Conservation (phyloP, 2,113 vertebrate species). For the Engystomops pustulosus region DNA sequence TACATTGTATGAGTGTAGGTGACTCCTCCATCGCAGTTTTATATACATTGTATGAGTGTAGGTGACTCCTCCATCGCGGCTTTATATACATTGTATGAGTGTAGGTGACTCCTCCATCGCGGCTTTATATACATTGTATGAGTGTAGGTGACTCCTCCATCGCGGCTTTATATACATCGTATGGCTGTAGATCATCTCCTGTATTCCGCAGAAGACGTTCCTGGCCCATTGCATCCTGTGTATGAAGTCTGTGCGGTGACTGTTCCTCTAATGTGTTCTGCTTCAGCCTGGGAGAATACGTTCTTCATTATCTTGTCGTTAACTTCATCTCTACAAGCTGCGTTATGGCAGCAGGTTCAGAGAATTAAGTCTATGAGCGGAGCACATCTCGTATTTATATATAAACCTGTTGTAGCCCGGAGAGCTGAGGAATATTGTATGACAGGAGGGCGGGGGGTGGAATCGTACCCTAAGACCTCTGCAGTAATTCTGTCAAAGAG, state of each 20-base stretch:
- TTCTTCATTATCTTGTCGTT: conserved; percentile 34
- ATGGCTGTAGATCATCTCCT: neutral
- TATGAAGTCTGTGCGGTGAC: conserved; percentile 5
- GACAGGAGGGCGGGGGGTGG: neutral
- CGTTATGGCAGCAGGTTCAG: conserved; percentile 8
- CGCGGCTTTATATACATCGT: neutral
- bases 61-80: neutral
- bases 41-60: neutral
- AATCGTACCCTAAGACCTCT: neutral
- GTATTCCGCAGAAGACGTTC: neutral
- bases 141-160: neutral
- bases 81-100: conserved; percentile 9
- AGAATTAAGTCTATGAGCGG: conserved; percentile 5
- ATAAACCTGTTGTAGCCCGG: neutral
- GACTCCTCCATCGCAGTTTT: neutral
- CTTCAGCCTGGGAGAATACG: conserved; percentile 4
- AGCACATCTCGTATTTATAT: neutral
- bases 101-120: neutral
- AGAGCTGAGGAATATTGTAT: neutral
- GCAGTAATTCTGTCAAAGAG: conserved; percentile 1
- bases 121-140: neutral
- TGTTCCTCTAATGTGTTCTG: conserved; percentile 28
- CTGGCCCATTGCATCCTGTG: neutral
- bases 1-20: neutral
- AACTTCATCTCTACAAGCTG: neutral